phyloP scores from a whole-genome alignment of 2,113 vertebrate genomes.

The Melospiza melodia region DNA sequence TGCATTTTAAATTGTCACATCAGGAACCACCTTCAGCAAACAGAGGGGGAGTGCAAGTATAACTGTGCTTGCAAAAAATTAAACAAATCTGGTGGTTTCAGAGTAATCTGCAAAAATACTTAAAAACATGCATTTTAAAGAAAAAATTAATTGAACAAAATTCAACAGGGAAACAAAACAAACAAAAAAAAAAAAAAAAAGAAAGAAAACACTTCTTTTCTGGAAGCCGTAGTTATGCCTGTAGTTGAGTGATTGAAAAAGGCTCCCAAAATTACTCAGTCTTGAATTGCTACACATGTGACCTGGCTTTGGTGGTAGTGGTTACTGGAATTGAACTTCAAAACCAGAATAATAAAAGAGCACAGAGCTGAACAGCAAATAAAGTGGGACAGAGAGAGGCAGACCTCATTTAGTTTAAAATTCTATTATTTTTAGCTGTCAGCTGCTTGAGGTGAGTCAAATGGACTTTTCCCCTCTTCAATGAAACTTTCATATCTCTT shows the following conservation, averaged over 20 bases:
- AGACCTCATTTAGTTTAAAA: neutral
- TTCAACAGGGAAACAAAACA: neutral
- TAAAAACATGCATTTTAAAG: neutral
- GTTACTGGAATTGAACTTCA: slow-evolving; percentile 19
- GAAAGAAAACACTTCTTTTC: neutral
- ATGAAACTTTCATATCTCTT: neutral
- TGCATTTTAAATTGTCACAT: neutral
- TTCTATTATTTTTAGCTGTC: neutral
- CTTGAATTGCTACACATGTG: slow-evolving; percentile 11
- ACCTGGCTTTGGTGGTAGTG: neutral
- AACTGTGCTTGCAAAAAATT: neutral
- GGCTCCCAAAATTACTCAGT: neutral
- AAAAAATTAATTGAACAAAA: neutral
- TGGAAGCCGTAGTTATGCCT: neutral
- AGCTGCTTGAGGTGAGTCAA: neutral
- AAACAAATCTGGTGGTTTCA: neutral
- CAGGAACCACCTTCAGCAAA: neutral
- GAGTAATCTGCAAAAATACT: neutral
- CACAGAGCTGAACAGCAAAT: neutral
- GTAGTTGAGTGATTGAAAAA: neutral
- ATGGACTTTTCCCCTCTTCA: neutral
- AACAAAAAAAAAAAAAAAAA: too few species aligned
- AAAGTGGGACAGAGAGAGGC: neutral
- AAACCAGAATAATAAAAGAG: neutral
- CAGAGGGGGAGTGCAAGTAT: neutral